These are phyloP conservation scores for Papilio xuthus DNA, from an alignment of 1,140 invertebrate species.

Conservation along the genomic window DNA sequence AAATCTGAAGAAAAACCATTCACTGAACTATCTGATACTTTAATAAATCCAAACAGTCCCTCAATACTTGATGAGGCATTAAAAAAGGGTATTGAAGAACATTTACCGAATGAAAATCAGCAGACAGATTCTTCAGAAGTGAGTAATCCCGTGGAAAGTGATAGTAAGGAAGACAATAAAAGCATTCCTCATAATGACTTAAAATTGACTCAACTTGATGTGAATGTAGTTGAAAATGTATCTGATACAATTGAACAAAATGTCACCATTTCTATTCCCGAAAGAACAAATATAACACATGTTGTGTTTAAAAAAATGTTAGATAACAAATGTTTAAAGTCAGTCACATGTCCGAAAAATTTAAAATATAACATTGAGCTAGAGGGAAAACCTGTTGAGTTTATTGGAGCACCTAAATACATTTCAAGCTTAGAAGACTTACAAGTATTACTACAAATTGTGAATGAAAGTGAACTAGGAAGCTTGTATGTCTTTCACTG, in stretches of 20 bases:
- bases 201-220: conserved; percentile 32
- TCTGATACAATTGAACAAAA: conserved; percentile 28
- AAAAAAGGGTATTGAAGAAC: conserved; percentile 70
- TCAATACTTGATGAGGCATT: conserved; percentile 74
- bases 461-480: conserved; percentile 73
- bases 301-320: conserved; percentile 73
- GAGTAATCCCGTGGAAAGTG: conserved; percentile 29
- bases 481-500: conserved; percentile 75
- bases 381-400: conserved; percentile 72
- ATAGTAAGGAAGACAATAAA: conserved; percentile 29
- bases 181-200: neutral
- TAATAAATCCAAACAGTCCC: conserved; percentile 67
- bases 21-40: conserved; percentile 35
- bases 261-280: conserved; percentile 42
- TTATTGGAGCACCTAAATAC: conserved; percentile 77
- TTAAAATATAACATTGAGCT: conserved; percentile 75
- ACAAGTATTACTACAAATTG: conserved; percentile 79
- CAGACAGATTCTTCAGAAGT: conserved; percentile 36
- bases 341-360: conserved; percentile 74
- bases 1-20: conserved; percentile 37
- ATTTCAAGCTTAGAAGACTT: conserved; percentile 77
- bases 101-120: conserved; percentile 50
- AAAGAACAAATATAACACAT: conserved; percentile 60
- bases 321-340: conserved; percentile 68
- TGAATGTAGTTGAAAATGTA: conserved; percentile 30